Conservation (phyloP, 2,888 invertebrate species). For the Harpalus rubripes region DNA sequence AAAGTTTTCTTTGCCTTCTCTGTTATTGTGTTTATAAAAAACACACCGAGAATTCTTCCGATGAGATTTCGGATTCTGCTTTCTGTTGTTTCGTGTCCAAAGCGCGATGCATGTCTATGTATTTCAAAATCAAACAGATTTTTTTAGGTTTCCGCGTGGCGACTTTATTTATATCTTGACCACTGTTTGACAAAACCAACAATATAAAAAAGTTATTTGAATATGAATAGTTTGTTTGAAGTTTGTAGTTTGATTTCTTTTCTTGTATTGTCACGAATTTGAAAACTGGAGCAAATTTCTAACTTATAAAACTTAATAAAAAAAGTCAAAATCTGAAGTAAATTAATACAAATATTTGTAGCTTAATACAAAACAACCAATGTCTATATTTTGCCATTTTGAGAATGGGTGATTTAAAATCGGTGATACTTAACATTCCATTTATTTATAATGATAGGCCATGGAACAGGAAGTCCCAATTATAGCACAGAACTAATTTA, state of each 20-base stretch:
- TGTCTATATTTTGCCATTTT: too few relatives aligned
- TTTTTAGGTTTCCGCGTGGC: slow-evolving; percentile 45
- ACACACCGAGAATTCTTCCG: slow-evolving; percentile 54
- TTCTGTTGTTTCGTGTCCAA: not conserved
- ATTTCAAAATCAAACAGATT: slow-evolving; percentile 51
- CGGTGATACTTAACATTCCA: too few relatives aligned
- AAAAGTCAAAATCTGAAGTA: too few relatives aligned
- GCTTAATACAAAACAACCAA: too few relatives aligned
- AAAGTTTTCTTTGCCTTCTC: slow-evolving; percentile 61
- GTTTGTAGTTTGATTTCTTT: not conserved
- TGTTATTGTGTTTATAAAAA: slow-evolving; percentile 64
- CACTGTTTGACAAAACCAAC: slow-evolving; percentile 11
- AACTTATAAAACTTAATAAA: not conserved
- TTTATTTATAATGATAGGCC: too few relatives aligned
- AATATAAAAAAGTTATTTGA: slow-evolving; percentile 47
- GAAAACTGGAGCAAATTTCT: not conserved
- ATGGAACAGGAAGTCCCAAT: too few relatives aligned
- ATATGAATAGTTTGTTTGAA: slow-evolving; percentile 42
- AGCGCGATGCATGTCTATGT: not conserved
- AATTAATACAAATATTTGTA: too few relatives aligned
- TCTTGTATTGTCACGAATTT: not conserved
- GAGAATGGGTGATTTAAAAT: too few relatives aligned
- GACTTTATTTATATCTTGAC: slow-evolving; percentile 52
- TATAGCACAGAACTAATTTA: too few relatives aligned
- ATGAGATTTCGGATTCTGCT: slow-evolving; percentile 46